Conservation (phyloP, 1,140 invertebrate species). For the Ganaspis sp. region DNA sequence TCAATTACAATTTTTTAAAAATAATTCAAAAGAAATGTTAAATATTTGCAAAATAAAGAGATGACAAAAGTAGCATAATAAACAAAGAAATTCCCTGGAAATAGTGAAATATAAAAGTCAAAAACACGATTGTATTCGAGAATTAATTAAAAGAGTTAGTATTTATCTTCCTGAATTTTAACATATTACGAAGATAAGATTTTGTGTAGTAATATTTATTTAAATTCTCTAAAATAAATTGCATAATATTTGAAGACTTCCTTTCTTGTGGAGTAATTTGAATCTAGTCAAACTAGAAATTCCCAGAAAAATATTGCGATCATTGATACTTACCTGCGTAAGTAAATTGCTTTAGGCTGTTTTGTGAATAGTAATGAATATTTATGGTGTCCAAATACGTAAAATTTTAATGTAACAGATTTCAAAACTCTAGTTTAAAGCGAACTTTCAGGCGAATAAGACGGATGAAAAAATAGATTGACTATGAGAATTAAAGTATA, state of each 20-base stretch:
- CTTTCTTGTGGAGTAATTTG: not conserved
- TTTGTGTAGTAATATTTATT: not conserved
- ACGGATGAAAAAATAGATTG: not conserved
- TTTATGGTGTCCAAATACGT: not conserved
- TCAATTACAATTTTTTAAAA: no score
- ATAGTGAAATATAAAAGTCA: not conserved
- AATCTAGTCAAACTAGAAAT: not conserved
- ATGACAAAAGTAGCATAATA: no score
- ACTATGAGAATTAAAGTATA: not conserved
- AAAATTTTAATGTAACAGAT: not conserved
- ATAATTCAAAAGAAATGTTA: no score
- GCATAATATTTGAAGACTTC: not conserved
- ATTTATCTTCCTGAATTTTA: not conserved
- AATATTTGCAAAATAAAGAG: no score
- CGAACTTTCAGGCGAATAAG: not conserved
- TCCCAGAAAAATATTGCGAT: not conserved
- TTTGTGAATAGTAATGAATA: constrained; percentile 10
- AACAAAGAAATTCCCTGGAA: no score
- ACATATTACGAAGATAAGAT: not conserved
- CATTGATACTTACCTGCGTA: not conserved
- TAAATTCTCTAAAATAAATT: not conserved
- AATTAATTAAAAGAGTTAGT: not conserved
- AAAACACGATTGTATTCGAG: not conserved
- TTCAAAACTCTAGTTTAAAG: not conserved
- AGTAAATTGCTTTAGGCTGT: not conserved